Conservation (phyloP, 2,888 invertebrate genomes). For the Melinaea marsaeus region DNA sequence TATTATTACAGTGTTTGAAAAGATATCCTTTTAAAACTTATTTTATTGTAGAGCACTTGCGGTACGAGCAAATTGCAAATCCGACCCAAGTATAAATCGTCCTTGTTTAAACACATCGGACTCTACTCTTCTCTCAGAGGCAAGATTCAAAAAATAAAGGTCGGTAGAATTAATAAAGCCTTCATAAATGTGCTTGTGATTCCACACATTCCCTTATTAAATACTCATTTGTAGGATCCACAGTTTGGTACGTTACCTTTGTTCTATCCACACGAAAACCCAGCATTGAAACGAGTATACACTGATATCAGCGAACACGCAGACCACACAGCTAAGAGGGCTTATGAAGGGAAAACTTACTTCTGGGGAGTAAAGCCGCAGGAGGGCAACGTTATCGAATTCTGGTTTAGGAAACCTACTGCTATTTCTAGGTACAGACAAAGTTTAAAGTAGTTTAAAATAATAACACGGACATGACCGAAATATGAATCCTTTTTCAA, state of each 20-base stretch:
- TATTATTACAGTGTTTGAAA: neutral
- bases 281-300: conserved; percentile 78
- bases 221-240: conserved; percentile 81
- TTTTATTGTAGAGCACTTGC: conserved; percentile 86
- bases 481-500: too few species aligned
- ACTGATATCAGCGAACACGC: conserved; percentile 89
- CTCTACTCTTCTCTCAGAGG: conserved; percentile 96
- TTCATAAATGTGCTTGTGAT: neutral
- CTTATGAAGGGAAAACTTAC: conserved; percentile 91
- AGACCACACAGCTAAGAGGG: conserved; percentile 86
- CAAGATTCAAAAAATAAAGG: conserved; percentile 97
- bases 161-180: conserved; percentile 40
- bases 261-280: conserved; percentile 87
- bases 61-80: conserved; percentile 84
- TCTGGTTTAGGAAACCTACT: conserved; percentile 87
- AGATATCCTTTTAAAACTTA: neutral
- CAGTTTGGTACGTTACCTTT: conserved; percentile 90
- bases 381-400: conserved; percentile 87
- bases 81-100: conserved; percentile 92
- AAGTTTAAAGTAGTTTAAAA: too few species aligned
- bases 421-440: conserved; percentile 35
- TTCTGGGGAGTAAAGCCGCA: conserved; percentile 95
- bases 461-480: too few species aligned
- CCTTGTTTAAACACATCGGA: conserved; percentile 97
- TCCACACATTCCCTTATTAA: neutral